Base-by-base conservation (phyloP, 2,888 invertebrate genomes). In the Andrena haemorrhoa region DNA sequence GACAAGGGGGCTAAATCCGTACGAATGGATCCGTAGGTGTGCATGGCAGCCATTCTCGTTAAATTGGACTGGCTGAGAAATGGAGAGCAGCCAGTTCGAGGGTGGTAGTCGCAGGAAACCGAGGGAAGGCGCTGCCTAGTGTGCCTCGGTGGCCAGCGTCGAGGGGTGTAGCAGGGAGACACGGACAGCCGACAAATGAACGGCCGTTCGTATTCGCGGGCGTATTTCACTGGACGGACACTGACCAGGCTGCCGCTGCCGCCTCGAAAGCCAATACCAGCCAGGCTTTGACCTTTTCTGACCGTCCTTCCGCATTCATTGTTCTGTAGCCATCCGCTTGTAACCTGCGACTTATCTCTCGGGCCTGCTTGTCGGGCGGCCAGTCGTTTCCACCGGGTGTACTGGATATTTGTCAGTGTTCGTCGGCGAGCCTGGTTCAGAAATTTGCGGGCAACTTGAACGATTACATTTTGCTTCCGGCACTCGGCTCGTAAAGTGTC, bases 1-100 rank as follows among this genome's bases (percentile, higher is more conserved):
- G 85, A 83, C 83, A 81, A 79, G 78, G 81, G 78, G 83, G 41
- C 41, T 79, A 88, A 90, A 90, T 90, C 86, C 86, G 82, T 85
- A 86, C 83, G 86, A 87, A 90, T 86, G 86, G 85, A 89, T 86
- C 71, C 72, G 85, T 82, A 80, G 83, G 75, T 85, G 88, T 75
- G 77, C 60, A 69, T 75, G 86, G 86, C 87, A 86, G 86, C 86
- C 85, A 88, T 90, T 91, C 90, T 89, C 92, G 89, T 86, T 90
- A 91, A 92, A 92, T 92, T 92, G 91, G 88, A 91, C 91, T 89
- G 82, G 85, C 87, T 92, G 92, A 92, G 92, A 92, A 92, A 92
- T 92, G 83, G 88, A 84, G 85, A 85, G 76, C 76, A 81, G 75
- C 74, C 68, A 75, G 84, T 47, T 73, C 35, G 60, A 31, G 61